Evolutionary conservation across 2,113 vertebrate genomes (phyloP), one percentile per base, ranked within the genome.

Genomic region (Alligator sinensis): DNA sequence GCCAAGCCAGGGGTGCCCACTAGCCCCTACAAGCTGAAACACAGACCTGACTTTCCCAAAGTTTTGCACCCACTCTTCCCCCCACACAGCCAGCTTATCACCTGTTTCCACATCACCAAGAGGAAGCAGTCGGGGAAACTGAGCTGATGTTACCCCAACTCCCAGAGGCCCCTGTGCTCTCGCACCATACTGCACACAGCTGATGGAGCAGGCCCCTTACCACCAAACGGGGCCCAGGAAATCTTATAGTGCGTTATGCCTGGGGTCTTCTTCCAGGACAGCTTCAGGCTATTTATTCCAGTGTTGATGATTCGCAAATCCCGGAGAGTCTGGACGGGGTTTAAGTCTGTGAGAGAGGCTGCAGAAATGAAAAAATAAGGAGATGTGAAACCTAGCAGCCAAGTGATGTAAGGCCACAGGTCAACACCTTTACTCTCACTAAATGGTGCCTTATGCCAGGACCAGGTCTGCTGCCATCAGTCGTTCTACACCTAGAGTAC

Each of bases 231-330:
- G 28, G 91, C 95, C 99, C 99, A 99, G 93, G 98, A 98, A 90
- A 99, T 97, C 96, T 96, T 98, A 91, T 99, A 99, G 14, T 98
- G 97, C 68, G 98, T 98, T 17, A 98, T 96, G 14, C 98, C 93
- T 19, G 98, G 90, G n/a, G 97, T 97, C 91, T 94, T 98, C 92
- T 74, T 98, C 99, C 99, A 99, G 74, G 98, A 96, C 77, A 99
- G 84, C 62, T 97, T 97, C 89, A 99, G 97, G 60, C 88, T 98
- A 81, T 96, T 98, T 2, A 97, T 84, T 2, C 97, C 97, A 6
- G 97, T 91, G 81, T 98, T 97, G 1, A 97, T 94, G 81, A 99
- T 97, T 84, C 98, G 98, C 92, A 99, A 94, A 27, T 98, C 98
- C 70, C 82, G 98, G 60, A 99, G 82, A 9, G 94, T 68, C 14